phyloP scores from a whole-genome alignment of 2,888 invertebrate species.

The Sylvicola cinctus region DNA sequence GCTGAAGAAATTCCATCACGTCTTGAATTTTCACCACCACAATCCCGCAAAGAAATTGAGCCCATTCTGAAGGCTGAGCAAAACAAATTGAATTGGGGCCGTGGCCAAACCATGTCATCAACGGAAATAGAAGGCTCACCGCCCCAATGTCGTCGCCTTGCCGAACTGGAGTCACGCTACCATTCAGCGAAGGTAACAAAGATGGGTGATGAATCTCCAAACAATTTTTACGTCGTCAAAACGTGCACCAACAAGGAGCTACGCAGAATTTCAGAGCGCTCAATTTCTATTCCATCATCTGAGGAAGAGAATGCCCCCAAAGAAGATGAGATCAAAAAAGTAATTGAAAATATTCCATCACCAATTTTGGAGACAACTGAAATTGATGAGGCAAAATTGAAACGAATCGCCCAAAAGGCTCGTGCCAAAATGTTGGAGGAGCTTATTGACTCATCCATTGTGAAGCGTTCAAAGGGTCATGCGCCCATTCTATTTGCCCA shows the following conservation, averaged over 20 bases:
- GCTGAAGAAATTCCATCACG: slow-evolving; percentile 51
- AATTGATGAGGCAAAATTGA: slow-evolving; percentile 13
- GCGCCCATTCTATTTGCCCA: slow-evolving; percentile 62
- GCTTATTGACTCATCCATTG: slow-evolving; percentile 42
- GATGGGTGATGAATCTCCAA: too few relatives aligned
- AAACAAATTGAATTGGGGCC: slow-evolving; percentile 44
- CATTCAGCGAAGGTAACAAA: slow-evolving; percentile 18
- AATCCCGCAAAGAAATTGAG: slow-evolving; percentile 53
- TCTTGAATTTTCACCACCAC: slow-evolving; percentile 53
- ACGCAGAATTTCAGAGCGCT: slow-evolving; percentile 48
- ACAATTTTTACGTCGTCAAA: too few relatives aligned
- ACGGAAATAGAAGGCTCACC: slow-evolving; percentile 60
- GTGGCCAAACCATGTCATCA: slow-evolving; percentile 54
- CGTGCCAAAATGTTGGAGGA: slow-evolving; percentile 42
- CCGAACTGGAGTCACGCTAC: slow-evolving; percentile 42
- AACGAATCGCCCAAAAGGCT: slow-evolving; percentile 11
- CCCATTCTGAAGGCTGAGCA: slow-evolving; percentile 52
- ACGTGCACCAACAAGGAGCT: slow-evolving; percentile 29
- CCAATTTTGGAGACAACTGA: slow-evolving; percentile 39
- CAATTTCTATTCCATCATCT: slow-evolving; percentile 54
- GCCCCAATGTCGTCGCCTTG: slow-evolving; percentile 44
- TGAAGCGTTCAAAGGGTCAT: slow-evolving; percentile 46
- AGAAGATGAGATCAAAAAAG: slow-evolving; percentile 4
- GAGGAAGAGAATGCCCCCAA: slow-evolving; percentile 33
- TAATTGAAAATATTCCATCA: slow-evolving; percentile 39